These are phyloP conservation scores for Pseudorhiza aurosa DNA, from an alignment of 30 jellyfish, hydroid and myxozoan species.

Conservation along the genomic window DNA sequence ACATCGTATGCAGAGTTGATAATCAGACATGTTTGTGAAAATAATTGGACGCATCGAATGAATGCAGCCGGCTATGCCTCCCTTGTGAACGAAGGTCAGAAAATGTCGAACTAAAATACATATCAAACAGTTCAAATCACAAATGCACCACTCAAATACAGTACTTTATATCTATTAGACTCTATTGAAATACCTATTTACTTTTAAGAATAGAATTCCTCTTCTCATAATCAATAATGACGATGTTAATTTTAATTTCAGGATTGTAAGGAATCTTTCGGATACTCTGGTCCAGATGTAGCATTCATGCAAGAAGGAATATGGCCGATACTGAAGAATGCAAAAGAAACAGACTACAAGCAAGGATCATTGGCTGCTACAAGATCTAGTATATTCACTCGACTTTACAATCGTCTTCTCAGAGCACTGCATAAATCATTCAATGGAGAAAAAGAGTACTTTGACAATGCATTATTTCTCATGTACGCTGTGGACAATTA, in stretches of 20 bases:
- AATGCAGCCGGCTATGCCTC: too few relatives aligned
- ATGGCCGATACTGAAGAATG: constrained; percentile 55
- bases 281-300: constrained; percentile 20
- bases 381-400: constrained; percentile 11
- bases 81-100: too few relatives aligned
- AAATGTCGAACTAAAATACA: too few relatives aligned
- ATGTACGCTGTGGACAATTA: constrained; percentile 62
- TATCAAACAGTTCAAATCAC: too few relatives aligned
- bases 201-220: too few relatives aligned
- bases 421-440: constrained; percentile 51
- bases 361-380: neutral
- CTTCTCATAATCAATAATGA: too few relatives aligned
- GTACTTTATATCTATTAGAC: too few relatives aligned
- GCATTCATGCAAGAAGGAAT: constrained; percentile 18
- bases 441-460: constrained; percentile 51
- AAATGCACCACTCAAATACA: too few relatives aligned
- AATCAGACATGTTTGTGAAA: too few relatives aligned
- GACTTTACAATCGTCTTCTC: constrained; percentile 45
- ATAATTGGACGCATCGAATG: too few relatives aligned
- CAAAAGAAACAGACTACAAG: constrained; percentile 18
- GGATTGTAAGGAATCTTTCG: constrained; percentile 50
- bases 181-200: too few relatives aligned
- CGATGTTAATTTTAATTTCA: constrained; percentile 5
- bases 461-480: constrained; percentile 27
- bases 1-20: too few relatives aligned